phyloP scores from a whole-genome alignment of 1,140 invertebrate genomes.

The Planococcus citri region DNA sequence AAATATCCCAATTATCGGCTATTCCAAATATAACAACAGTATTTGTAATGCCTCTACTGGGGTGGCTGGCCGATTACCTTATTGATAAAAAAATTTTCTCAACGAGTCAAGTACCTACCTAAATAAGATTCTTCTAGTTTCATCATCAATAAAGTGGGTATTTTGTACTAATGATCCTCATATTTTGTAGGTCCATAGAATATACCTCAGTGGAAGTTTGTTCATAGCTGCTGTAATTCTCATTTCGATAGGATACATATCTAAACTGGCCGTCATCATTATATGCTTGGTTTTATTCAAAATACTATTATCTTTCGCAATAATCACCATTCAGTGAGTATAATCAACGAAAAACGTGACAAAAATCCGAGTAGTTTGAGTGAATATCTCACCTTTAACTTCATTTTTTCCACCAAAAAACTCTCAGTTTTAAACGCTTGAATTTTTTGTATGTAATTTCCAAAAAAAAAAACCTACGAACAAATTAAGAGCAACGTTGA shows the following conservation, averaged over 20 bases:
- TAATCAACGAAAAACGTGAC: background rate
- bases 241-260: background rate
- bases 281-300: background rate
- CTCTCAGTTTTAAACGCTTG: too few species aligned
- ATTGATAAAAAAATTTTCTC: background rate
- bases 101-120: background rate
- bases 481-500: too few species aligned
- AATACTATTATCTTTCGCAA: background rate
- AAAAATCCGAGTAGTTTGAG: too few species aligned
- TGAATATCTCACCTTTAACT: too few species aligned
- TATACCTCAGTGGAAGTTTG: background rate
- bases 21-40: background rate
- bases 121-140: too few species aligned
- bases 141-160: too few species aligned
- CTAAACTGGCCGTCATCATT: background rate
- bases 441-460: too few species aligned
- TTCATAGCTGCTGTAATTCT: background rate
- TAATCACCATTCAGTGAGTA: background rate
- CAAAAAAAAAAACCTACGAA: too few species aligned
- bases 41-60: background rate
- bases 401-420: too few species aligned
- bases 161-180: too few species aligned
- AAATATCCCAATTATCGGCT: background rate
- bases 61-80: background rate
- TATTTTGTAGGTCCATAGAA: background rate